Evolutionary conservation across 2,888 invertebrate genomes (phyloP).

Genomic region (Diarsia dahlii): DNA sequence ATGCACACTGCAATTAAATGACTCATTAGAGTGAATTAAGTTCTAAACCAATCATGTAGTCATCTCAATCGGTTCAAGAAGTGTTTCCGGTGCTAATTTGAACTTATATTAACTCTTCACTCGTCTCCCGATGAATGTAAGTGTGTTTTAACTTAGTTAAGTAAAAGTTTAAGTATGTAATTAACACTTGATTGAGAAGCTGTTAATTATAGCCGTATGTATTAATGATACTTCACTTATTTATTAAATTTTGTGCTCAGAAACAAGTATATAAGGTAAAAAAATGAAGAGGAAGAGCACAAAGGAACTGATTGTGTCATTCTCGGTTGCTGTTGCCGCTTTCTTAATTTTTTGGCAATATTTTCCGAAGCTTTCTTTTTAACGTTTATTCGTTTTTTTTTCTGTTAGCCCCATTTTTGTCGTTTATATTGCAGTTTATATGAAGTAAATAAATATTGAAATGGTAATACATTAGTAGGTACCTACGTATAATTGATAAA

Average conservation of each 20-base stretch:
- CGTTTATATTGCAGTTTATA: background rate
- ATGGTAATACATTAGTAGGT: background rate
- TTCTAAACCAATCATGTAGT: conserved; percentile 30
- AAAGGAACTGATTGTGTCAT: background rate
- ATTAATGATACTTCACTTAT: background rate
- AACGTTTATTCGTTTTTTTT: too few relatives aligned
- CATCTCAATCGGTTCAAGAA: conserved; percentile 20
- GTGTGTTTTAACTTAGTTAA: conserved; percentile 5
- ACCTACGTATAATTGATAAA: too few relatives aligned
- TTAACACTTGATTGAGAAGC: background rate
- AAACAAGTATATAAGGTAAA: background rate
- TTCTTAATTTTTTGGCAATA: background rate
- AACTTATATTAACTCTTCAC: conserved; percentile 26
- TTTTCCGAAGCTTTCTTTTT: too few relatives aligned
- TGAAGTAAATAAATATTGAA: background rate
- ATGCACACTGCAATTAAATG: conserved; percentile 22
- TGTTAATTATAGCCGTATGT: background rate
- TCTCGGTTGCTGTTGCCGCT: background rate
- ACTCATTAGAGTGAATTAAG: conserved; percentile 29
- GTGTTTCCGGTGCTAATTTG: conserved; percentile 26
- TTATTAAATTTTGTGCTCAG: background rate
- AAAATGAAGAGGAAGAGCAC: background rate
- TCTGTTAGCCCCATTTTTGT: too few relatives aligned
- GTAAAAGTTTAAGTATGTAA: background rate
- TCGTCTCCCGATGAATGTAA: background rate